Percentiles rank a stretch among this genome's conserved stretches.
Conservation (phyloP, 2,797 vertebrate species). For the Sebastes kiyomatsui region DNA sequence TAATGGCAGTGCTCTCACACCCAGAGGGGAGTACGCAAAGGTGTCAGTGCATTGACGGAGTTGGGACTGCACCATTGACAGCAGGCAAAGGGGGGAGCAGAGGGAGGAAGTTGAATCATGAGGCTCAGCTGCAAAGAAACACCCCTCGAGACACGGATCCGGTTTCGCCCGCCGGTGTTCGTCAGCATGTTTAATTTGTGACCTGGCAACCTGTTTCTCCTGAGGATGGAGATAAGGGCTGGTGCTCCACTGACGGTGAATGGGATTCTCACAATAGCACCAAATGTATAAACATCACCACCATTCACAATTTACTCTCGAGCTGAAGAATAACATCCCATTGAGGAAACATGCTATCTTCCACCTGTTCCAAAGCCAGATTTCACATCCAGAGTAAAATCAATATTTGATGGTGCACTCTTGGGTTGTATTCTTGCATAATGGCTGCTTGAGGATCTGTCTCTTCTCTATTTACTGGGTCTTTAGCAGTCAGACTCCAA, state of each 20-base stretch:
- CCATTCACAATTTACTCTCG: slow-evolving; percentile 25
- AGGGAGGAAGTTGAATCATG: neutral
- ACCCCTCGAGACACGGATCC: slow-evolving; percentile 39
- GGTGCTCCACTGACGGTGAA: slow-evolving; percentile 23
- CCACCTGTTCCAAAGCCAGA: slow-evolving; percentile 28
- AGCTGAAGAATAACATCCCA: slow-evolving; percentile 5
- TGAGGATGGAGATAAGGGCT: slow-evolving; percentile 37
- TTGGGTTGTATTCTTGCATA: neutral
- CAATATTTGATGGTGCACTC: slow-evolving; percentile 3
- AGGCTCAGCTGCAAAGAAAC: slow-evolving; percentile 53
- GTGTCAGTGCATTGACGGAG: slow-evolving; percentile 40
- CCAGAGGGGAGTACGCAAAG: slow-evolving; percentile 38
- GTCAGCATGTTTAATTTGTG: slow-evolving; percentile 69
- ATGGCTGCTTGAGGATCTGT: neutral
- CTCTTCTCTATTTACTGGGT: slow-evolving; percentile 18
- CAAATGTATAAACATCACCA: slow-evolving; percentile 1
- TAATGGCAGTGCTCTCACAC: slow-evolving; percentile 33
- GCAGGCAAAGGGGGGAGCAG: slow-evolving; percentile 6
- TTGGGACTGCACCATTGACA: slow-evolving; percentile 59
- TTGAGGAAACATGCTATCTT: slow-evolving; percentile 19
- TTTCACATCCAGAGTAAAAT: slow-evolving; percentile 20
- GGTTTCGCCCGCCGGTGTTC: slow-evolving; percentile 40
- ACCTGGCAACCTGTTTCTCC: slow-evolving; percentile 71
- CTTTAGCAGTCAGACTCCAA: slow-evolving; percentile 18
- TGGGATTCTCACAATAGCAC: slow-evolving; percentile 25